Percentiles rank a stretch among this genome's conserved stretches.
phyloP scores from a whole-genome alignment of 2,888 invertebrate genomes.

The Halictus ligatus region DNA sequence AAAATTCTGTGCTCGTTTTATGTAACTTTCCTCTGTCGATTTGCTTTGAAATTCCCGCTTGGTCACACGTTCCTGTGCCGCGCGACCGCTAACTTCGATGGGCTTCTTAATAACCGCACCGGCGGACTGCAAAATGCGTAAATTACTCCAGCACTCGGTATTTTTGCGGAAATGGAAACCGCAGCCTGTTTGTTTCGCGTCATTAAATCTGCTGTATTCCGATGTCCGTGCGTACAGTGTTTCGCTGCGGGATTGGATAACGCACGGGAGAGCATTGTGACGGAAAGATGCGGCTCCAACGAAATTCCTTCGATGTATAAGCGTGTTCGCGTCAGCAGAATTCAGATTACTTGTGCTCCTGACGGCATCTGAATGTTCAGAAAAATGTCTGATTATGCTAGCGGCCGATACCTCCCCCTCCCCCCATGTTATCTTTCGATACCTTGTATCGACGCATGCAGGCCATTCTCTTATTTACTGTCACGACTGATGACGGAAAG shows the following conservation, averaged over 20 bases:
- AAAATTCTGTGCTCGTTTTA: neutral
- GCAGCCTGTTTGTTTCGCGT: slow-evolving; percentile 59
- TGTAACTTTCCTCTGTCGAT: neutral
- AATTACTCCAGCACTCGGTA: slow-evolving; percentile 37
- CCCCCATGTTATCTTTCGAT: too few species aligned
- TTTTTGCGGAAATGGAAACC: slow-evolving; percentile 71
- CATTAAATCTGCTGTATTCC: slow-evolving; percentile 50
- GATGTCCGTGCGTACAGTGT: slow-evolving; percentile 7
- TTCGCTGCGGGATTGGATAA: slow-evolving; percentile 34
- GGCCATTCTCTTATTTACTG: neutral
- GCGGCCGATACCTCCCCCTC: too few species aligned
- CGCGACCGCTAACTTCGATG: neutral
- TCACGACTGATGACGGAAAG: neutral
- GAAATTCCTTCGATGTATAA: slow-evolving; percentile 17
- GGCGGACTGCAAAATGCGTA: slow-evolving; percentile 20
- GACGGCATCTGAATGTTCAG: too few species aligned
- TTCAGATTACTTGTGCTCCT: neutral
- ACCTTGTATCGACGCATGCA: too few species aligned
- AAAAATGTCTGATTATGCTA: too few species aligned
- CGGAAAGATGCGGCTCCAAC: slow-evolving; percentile 17
- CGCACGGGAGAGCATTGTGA: slow-evolving; percentile 7
- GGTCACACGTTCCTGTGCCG: neutral
- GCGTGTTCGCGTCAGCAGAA: neutral
- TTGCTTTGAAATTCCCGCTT: neutral
- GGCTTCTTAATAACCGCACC: slow-evolving; percentile 36